These are phyloP conservation scores for Neocrepidodera transversa DNA, from an alignment of 2,888 invertebrate genomes.

Conservation along the genomic window DNA sequence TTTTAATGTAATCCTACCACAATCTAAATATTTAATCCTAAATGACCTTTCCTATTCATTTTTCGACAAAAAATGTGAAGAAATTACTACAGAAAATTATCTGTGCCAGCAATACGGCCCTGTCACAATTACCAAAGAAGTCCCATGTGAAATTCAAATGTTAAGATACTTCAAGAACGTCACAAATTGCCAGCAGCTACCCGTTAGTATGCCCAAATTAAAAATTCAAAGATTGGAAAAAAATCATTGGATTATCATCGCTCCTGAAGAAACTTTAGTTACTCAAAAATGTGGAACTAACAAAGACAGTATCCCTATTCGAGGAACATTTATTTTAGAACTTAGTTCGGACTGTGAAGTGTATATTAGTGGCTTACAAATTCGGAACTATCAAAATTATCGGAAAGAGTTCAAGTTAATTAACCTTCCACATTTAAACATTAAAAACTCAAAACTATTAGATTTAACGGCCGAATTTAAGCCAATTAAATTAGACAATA, in stretches of 20 bases:
- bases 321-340: background rate
- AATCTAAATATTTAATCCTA: too few relatives aligned
- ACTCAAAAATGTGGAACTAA: too few relatives aligned
- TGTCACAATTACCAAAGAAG: background rate
- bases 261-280: slow-evolving; percentile 3
- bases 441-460: too few relatives aligned
- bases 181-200: background rate
- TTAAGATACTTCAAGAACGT: too few relatives aligned
- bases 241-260: slow-evolving; percentile 17
- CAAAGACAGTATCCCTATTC: too few relatives aligned
- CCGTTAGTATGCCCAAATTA: background rate
- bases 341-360: slow-evolving; percentile 7
- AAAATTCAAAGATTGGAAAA: slow-evolving; percentile 19
- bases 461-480: too few relatives aligned
- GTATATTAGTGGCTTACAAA: too few relatives aligned
- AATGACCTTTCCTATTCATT: slow-evolving; percentile 19
- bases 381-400: too few relatives aligned
- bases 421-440: too few relatives aligned
- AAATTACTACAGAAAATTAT: slow-evolving; percentile 14
- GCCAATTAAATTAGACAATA: too few relatives aligned
- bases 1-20: too few relatives aligned
- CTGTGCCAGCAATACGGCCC: background rate
- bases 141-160: background rate
- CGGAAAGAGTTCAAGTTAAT: too few relatives aligned
- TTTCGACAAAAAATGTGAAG: slow-evolving; percentile 2